These are phyloP conservation scores for Gibbula magus DNA, from an alignment of 2,888 invertebrate genomes.

Conservation along the genomic window DNA sequence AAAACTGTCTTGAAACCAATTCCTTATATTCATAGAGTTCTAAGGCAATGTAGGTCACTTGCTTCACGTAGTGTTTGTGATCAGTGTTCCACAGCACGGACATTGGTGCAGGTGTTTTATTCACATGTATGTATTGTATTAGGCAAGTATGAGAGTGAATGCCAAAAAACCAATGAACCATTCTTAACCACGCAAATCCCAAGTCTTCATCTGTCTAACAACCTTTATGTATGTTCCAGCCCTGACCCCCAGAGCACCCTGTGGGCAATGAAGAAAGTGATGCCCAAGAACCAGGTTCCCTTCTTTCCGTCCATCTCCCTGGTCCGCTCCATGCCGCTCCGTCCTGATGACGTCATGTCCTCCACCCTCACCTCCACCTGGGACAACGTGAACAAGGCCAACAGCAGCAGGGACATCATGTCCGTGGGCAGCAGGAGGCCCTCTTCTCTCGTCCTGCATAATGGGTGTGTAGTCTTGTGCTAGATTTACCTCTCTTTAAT, in stretches of 20 bases:
- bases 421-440: constrained; percentile 16
- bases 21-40: no score
- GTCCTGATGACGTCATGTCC: constrained; percentile 68
- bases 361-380: constrained; percentile 62
- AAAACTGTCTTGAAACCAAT: no score
- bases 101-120: no score
- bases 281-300: constrained; percentile 38
- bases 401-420: constrained; percentile 3
- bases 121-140: no score
- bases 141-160: no score
- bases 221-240: not conserved
- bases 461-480: not conserved
- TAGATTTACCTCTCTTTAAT: not conserved
- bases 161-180: no score
- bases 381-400: constrained; percentile 61
- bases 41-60: no score
- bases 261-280: constrained; percentile 8
- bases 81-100: no score
- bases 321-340: constrained; percentile 72
- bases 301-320: constrained; percentile 71
- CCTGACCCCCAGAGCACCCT: not conserved
- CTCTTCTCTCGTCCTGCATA: not conserved
- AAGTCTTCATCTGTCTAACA: not conserved
- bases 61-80: no score
- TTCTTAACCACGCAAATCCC: no score